Conservation (phyloP, 2,888 invertebrate genomes). For the Spodoptera picta region DNA sequence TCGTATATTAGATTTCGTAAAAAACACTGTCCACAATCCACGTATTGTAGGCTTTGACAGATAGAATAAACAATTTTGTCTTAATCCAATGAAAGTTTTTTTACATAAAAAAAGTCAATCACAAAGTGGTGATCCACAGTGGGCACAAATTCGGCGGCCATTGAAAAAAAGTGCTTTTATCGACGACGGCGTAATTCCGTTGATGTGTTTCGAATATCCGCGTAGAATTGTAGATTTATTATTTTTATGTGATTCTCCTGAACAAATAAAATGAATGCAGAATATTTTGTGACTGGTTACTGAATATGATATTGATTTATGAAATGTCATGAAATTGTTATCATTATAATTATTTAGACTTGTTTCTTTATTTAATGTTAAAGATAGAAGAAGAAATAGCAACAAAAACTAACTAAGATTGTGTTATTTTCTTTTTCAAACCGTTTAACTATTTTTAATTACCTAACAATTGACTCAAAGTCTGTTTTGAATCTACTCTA, state of each 20-base stretch:
- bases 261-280: too few species aligned
- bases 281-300: too few species aligned
- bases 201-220: constrained; percentile 39
- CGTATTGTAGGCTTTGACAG: constrained; percentile 26
- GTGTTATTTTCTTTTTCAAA: too few species aligned
- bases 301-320: too few species aligned
- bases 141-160: constrained; percentile 10
- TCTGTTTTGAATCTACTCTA: too few species aligned
- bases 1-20: constrained; percentile 20
- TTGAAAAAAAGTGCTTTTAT: constrained; percentile 42
- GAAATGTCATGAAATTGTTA: too few species aligned
- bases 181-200: constrained; percentile 33
- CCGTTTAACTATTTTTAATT: too few species aligned
- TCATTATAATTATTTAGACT: too few species aligned
- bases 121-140: constrained; percentile 26
- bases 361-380: too few species aligned
- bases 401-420: too few species aligned
- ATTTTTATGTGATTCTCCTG: constrained; percentile 13
- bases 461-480: too few species aligned
- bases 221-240: constrained; percentile 11
- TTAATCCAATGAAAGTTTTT: constrained; percentile 45
- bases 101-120: constrained; percentile 34
- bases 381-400: too few species aligned
- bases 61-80: constrained; percentile 41
- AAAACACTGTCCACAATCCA: constrained; percentile 1